Evolutionary conservation across 1,140 invertebrate species (phyloP).

Genomic region (Portunus trituberculatus): DNA sequence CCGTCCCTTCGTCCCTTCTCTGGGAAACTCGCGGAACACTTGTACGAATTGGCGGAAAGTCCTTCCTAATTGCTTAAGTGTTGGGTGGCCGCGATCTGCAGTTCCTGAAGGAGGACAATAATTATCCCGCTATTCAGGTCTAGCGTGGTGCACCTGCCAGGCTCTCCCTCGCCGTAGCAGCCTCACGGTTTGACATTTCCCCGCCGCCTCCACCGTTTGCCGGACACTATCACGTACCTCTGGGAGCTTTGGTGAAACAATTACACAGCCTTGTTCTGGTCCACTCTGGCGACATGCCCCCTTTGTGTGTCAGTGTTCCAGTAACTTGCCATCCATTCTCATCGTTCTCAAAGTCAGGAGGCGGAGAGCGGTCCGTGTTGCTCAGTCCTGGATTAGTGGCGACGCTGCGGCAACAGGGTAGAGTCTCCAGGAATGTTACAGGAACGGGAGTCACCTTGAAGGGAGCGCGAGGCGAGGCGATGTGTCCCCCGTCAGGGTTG

Average conservation of each 20-base stretch:
- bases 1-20: background rate
- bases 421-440: conserved; percentile 18
- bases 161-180: background rate
- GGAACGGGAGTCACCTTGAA: background rate
- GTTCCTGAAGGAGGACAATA: conserved; percentile 54
- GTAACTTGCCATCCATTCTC: background rate
- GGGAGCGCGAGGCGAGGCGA: conserved; percentile 26
- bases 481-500: conserved; percentile 37
- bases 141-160: conserved; percentile 31
- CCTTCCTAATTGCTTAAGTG: conserved; percentile 45
- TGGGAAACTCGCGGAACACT: background rate
- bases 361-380: background rate
- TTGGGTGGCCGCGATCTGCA: conserved; percentile 36
- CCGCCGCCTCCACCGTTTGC: background rate
- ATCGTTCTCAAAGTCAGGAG: background rate
- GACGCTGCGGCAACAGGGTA: background rate
- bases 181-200: background rate
- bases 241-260: background rate
- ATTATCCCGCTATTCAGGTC: background rate
- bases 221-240: background rate
- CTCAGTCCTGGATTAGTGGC: background rate
- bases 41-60: conserved; percentile 38
- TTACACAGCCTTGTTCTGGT: background rate
- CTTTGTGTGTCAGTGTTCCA: background rate
- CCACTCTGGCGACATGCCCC: background rate